phyloP scores from a whole-genome alignment of 1,140 invertebrate species.

The Monochamus saltuarius region DNA sequence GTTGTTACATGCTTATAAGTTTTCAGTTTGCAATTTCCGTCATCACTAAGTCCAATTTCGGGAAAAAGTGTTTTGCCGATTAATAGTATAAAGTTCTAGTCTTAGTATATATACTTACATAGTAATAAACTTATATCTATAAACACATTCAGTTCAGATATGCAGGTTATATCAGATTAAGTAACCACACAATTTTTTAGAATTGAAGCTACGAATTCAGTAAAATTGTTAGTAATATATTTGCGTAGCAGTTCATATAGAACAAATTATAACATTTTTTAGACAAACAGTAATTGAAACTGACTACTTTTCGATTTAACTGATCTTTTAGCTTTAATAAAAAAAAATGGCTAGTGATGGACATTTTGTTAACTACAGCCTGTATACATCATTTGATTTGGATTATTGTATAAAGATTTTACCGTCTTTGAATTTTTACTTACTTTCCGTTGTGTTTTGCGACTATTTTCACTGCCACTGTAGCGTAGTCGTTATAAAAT shows the following conservation, averaged over 20 bases:
- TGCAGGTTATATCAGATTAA: too few species aligned
- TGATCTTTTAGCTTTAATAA: not conserved
- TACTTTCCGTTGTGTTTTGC: too few species aligned
- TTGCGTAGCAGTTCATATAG: too few species aligned
- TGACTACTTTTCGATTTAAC: too few species aligned
- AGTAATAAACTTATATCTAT: too few species aligned
- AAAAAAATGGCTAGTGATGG: slow-evolving; percentile 1
- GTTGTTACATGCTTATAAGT: too few species aligned
- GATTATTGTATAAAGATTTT: slow-evolving; percentile 1
- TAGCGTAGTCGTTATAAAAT: slow-evolving; percentile 2
- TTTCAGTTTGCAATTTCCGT: too few species aligned
- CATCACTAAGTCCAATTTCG: not conserved
- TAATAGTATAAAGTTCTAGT: slow-evolving; percentile 38
- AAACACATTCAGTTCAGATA: too few species aligned
- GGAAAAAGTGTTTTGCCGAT: slow-evolving; percentile 37
- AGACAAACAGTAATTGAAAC: too few species aligned
- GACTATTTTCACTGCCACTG: slow-evolving; percentile 42
- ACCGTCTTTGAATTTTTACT: slow-evolving; percentile 13
- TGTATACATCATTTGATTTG: not conserved
- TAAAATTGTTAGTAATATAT: too few species aligned
- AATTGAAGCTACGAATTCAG: not conserved
- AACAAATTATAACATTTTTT: too few species aligned
- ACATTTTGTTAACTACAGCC: not conserved
- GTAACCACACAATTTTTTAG: too few species aligned
- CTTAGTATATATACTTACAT: slow-evolving; percentile 25